Percentiles rank a stretch among this genome's conserved stretches.
These are phyloP conservation scores for Sylvia atricapilla DNA, from an alignment of 2,113 vertebrate species.

Conservation along the genomic window DNA sequence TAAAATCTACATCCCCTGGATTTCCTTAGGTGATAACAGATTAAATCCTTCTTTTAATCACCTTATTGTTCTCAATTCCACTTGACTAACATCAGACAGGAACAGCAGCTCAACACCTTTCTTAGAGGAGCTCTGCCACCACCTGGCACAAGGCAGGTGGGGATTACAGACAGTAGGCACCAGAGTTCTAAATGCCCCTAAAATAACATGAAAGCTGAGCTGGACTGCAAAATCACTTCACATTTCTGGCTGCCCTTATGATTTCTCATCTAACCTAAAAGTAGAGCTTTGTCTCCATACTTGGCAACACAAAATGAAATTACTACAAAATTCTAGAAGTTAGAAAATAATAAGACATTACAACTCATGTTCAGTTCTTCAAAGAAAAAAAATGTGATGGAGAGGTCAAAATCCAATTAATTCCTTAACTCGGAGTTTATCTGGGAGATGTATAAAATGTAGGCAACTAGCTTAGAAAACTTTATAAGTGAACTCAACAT, in stretches of 20 bases:
- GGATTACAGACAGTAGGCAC: not conserved
- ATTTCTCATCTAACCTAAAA: not conserved
- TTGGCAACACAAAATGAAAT: not conserved
- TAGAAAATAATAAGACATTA: not conserved
- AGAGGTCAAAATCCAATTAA: not conserved
- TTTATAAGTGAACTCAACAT: not conserved
- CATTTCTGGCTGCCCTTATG: not conserved
- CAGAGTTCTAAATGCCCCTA: not conserved
- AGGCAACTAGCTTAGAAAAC: not conserved
- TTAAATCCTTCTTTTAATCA: not conserved
- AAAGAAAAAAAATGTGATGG: fast-evolving
- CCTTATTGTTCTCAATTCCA: not conserved
- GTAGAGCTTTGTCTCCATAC: not conserved
- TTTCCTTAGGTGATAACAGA: not conserved
- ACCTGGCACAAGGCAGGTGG: not conserved
- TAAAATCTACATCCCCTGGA: not conserved
- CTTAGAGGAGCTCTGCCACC: not conserved
- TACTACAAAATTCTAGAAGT: not conserved
- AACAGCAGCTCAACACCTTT: not conserved
- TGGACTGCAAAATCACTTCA: not conserved
- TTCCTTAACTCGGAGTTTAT: not conserved
- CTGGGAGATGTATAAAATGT: not conserved
- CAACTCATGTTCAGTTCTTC: not conserved
- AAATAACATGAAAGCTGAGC: not conserved
- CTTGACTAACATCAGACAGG: not conserved